These are phyloP conservation scores for Cecropterus lyciades DNA, from an alignment of 1,140 invertebrate species.

Conservation along the genomic window DNA sequence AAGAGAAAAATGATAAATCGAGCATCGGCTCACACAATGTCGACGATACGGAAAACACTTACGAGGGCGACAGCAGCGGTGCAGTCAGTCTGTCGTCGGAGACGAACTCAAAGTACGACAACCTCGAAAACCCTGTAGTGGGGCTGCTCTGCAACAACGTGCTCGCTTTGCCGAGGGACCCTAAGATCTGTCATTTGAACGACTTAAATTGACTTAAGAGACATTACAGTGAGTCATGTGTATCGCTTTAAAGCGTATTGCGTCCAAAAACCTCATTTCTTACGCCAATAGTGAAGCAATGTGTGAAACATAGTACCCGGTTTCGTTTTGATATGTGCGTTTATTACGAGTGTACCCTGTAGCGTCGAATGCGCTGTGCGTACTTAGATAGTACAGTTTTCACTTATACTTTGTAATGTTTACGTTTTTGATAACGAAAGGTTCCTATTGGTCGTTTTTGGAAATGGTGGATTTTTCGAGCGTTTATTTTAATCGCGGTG, in stretches of 20 bases:
- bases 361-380: too few relatives aligned
- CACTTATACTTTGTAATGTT: constrained; percentile 40
- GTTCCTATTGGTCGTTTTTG: constrained; percentile 66
- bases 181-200: constrained; percentile 67
- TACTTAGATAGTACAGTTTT: neutral
- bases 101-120: constrained; percentile 77
- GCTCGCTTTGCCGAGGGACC: constrained; percentile 57
- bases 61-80: constrained; percentile 75
- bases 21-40: constrained; percentile 70
- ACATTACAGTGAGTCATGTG: constrained; percentile 3
- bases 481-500: constrained; percentile 33
- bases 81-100: constrained; percentile 75
- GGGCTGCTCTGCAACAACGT: constrained; percentile 69
- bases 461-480: constrained; percentile 42
- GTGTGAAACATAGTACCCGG: neutral
- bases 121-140: constrained; percentile 76
- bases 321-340: neutral
- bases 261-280: constrained; percentile 45
- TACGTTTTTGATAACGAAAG: constrained; percentile 33
- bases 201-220: constrained; percentile 59
- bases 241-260: constrained; percentile 30
- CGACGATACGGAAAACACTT: constrained; percentile 72
- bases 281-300: constrained; percentile 59
- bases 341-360: too few relatives aligned
- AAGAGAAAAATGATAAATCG: constrained; percentile 67